Conservation (phyloP, 2,113 vertebrate species). For the Micronisus gabar region DNA sequence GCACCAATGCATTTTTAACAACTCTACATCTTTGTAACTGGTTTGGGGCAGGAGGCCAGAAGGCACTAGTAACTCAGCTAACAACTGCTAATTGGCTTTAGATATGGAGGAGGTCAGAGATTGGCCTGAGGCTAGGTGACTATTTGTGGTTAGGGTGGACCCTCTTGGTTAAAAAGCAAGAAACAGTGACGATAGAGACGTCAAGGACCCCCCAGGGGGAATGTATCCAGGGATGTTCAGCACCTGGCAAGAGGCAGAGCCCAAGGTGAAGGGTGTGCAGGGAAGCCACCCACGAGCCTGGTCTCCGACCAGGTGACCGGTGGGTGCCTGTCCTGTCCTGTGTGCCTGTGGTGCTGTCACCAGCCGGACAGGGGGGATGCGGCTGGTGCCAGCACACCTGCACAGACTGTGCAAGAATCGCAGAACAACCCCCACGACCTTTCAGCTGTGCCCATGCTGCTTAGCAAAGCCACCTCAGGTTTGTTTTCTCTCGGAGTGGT, state of each 20-base stretch:
- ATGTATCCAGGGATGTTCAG: fast-evolving
- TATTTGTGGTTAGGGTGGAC: not conserved
- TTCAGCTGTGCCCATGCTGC: fast-evolving
- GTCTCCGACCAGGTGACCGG: fast-evolving
- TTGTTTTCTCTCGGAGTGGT: fast-evolving
- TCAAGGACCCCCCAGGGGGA: fast-evolving
- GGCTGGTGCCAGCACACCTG: fast-evolving
- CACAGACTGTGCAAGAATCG: fast-evolving
- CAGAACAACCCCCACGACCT: not conserved
- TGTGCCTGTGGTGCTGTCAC: fast-evolving
- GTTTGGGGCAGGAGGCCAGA: not conserved
- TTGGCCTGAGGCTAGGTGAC: not conserved
- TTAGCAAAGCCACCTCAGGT: not conserved
- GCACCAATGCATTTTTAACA: not conserved
- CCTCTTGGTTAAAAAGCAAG: not conserved
- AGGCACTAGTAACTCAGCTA: not conserved
- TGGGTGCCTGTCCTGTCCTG: not conserved
- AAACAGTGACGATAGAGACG: not conserved
- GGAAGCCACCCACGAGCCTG: not conserved
- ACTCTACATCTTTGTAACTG: not conserved
- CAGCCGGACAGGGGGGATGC: fast-evolving
- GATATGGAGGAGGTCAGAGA: not conserved
- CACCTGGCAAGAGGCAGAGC: not conserved
- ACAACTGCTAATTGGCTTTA: not conserved
- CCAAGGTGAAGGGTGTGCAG: fast-evolving